phyloP scores from a whole-genome alignment of 2,113 vertebrate genomes.

The Eclectus roratus region DNA sequence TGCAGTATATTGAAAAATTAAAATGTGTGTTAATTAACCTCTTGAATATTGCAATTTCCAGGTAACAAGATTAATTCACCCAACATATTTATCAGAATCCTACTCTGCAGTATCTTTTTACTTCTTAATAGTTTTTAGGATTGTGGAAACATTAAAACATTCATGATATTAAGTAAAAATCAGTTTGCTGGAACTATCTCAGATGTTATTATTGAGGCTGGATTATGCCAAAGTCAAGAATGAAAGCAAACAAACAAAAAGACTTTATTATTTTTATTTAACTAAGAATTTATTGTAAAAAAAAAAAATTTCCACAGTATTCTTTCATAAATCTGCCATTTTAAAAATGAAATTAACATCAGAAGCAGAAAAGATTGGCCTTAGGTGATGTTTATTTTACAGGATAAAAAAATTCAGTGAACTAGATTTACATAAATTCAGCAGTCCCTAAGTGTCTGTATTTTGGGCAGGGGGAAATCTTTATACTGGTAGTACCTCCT shows the following conservation, averaged over 20 bases:
- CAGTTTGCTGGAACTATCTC: not conserved
- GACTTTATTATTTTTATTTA: not conserved
- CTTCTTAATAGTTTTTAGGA: not conserved
- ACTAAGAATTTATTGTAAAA: not conserved
- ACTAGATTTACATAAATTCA: not conserved
- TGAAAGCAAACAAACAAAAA: not conserved
- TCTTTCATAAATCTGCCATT: not conserved
- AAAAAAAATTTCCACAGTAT: not conserved
- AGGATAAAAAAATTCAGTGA: not conserved
- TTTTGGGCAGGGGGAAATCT: not conserved
- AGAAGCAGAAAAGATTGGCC: not conserved
- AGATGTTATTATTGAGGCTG: not conserved
- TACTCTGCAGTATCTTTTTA: not conserved
- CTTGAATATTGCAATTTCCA: constrained; percentile 16
- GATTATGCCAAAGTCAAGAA: not conserved
- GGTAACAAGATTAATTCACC: not conserved
- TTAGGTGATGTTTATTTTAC: not conserved
- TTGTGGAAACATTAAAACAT: not conserved
- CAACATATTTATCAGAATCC: not conserved
- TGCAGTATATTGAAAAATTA: constrained; percentile 19
- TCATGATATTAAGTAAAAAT: not conserved
- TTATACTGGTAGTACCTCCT: not conserved
- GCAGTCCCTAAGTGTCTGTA: not conserved
- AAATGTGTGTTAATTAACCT: constrained; percentile 62
- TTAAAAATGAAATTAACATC: not conserved